phyloP scores from a whole-genome alignment of 2,113 vertebrate genomes.

The Boleophthalmus pectinirostris region DNA sequence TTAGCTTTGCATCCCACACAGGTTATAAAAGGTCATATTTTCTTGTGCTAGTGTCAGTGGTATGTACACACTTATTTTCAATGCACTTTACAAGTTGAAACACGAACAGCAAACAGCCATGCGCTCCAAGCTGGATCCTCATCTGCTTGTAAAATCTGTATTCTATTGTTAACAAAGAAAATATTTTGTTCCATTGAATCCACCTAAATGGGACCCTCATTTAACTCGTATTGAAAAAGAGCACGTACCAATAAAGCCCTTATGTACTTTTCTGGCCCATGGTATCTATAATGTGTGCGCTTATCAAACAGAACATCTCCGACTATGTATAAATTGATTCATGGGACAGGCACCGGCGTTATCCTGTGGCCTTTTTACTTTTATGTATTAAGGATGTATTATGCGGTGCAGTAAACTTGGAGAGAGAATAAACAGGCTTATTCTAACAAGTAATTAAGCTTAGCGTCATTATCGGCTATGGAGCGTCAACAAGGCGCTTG shows the following conservation, averaged over 20 bases:
- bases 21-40: not conserved
- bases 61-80: not conserved
- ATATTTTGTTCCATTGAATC: not conserved
- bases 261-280: conserved; percentile 20
- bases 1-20: not conserved
- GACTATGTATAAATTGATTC: conserved; percentile 53
- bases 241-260: conserved; percentile 6
- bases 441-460: not conserved
- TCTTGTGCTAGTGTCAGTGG: not conserved
- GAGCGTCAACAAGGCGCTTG: not conserved
- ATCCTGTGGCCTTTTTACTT: conserved; percentile 29
- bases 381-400: conserved; percentile 2
- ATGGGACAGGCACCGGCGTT: conserved; percentile 52
- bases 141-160: no score
- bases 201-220: not conserved
- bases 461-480: not conserved
- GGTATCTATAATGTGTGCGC: conserved; percentile 17
- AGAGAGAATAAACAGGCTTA: not conserved
- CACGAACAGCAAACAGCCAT: not conserved
- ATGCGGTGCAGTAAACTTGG: not conserved
- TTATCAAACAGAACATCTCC: conserved; percentile 28
- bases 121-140: not conserved
- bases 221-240: not conserved
- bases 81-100: not conserved
- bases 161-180: no score